phyloP scores from a whole-genome alignment of 2,797 vertebrate genomes.

The Enteromius trimaculatus region DNA sequence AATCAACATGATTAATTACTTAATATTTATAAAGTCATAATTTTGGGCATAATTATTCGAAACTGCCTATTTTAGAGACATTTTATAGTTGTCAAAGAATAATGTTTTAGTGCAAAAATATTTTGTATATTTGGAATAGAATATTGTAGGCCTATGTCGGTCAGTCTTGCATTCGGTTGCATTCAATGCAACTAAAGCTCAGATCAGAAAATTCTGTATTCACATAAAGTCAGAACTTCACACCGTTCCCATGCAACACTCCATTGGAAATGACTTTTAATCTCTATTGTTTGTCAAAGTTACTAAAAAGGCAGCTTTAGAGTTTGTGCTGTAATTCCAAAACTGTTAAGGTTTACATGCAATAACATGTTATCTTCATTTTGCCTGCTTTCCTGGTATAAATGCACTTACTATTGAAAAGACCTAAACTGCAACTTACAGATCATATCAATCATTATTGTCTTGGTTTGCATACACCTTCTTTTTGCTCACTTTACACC shows the following conservation, averaged over 20 bases:
- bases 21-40: not conserved
- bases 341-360: not conserved
- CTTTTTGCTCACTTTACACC: conserved; percentile 20
- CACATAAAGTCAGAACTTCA: not conserved
- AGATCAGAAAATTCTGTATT: not conserved
- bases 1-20: not conserved
- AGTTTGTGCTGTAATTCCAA: not conserved
- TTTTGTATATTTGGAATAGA: not conserved
- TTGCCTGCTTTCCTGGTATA: not conserved
- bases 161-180: not conserved
- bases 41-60: not conserved
- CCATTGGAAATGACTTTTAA: not conserved
- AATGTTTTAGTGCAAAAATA: not conserved
- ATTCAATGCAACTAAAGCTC: not conserved
- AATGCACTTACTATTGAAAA: not conserved
- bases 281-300: not conserved
- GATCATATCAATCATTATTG: not conserved
- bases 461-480: not conserved
- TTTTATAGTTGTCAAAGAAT: not conserved
- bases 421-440: not conserved
- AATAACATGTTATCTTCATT: not conserved
- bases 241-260: not conserved
- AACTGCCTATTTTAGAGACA: not conserved
- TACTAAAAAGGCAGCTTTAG: not conserved
- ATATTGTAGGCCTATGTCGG: not conserved